Percentiles rank a stretch among this genome's conserved stretches.
Evolutionary conservation across 2,888 invertebrate species (phyloP).

Genomic region (Ischnus inquisitorius): DNA sequence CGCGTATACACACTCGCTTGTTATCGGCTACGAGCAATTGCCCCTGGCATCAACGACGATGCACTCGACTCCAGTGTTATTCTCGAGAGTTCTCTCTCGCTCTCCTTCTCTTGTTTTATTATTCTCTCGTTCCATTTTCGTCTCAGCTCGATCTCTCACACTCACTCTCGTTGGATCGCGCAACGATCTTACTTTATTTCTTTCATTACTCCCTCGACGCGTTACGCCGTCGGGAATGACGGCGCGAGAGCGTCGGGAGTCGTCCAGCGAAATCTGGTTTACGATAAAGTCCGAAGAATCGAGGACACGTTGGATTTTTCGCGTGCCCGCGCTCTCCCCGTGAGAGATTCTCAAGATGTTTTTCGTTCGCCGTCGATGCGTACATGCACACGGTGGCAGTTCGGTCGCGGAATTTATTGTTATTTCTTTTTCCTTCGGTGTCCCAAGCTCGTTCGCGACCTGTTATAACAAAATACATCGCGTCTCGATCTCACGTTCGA

Average conservation of each 20-base stretch:
- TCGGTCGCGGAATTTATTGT: not conserved
- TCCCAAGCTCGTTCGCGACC: conserved; percentile 7
- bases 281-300: conserved; percentile 52
- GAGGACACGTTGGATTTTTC: conserved; percentile 47
- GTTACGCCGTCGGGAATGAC: conserved; percentile 15
- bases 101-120: not conserved
- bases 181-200: not conserved
- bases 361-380: not conserved
- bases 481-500: not conserved
- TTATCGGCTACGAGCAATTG: conserved; percentile 55
- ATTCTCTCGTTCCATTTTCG: not conserved
- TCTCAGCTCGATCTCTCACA: conserved; percentile 13
- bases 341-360: not conserved
- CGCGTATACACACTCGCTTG: conserved; percentile 35
- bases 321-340: conserved; percentile 7
- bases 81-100: conserved; percentile 10
- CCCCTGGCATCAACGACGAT: conserved; percentile 34
- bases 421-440: conserved; percentile 13
- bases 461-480: conserved; percentile 20
- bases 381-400: too few species aligned
- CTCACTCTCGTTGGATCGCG: not conserved
- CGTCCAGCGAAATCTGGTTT: conserved; percentile 62
- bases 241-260: conserved; percentile 27
- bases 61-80: conserved; percentile 43
- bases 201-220: conserved; percentile 12